phyloP scores from a whole-genome alignment of 1,140 invertebrate genomes.

The Gonioctena quinquepunctata region DNA sequence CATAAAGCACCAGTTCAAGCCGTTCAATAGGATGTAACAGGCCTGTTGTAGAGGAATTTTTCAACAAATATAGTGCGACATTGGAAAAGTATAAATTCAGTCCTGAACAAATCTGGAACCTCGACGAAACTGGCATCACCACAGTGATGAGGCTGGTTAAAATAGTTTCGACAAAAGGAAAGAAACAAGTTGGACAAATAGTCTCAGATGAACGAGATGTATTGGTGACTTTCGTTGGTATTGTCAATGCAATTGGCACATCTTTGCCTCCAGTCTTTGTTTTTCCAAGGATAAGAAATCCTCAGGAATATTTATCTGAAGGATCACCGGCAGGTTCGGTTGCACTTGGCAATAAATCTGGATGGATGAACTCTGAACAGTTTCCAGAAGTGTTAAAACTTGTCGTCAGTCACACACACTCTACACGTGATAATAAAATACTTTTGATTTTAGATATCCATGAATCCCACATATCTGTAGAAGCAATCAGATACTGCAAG shows the following conservation, averaged over 20 bases:
- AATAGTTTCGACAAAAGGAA: background rate
- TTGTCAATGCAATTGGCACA: background rate
- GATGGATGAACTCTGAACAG: background rate
- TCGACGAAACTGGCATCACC: background rate
- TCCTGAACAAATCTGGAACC: background rate
- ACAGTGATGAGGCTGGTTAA: background rate
- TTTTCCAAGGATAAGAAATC: background rate
- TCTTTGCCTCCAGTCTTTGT: background rate
- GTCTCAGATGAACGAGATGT: background rate
- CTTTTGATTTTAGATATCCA: slow-evolving; percentile 29
- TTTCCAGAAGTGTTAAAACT: background rate
- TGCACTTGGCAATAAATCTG: background rate
- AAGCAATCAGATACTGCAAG: slow-evolving; percentile 6
- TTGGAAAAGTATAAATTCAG: background rate
- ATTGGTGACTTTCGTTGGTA: background rate
- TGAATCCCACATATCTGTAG: slow-evolving; percentile 11
- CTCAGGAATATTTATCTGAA: background rate
- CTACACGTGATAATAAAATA: background rate
- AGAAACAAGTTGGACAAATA: background rate
- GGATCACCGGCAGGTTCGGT: background rate
- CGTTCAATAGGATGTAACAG: slow-evolving; percentile 4
- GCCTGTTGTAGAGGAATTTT: background rate
- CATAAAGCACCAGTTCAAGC: too few relatives aligned
- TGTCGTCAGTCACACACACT: background rate
- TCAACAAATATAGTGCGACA: background rate